Percentiles rank a stretch among this genome's conserved stretches.
Conservation (phyloP, 2,888 invertebrate species). For the Agelastica alni region DNA sequence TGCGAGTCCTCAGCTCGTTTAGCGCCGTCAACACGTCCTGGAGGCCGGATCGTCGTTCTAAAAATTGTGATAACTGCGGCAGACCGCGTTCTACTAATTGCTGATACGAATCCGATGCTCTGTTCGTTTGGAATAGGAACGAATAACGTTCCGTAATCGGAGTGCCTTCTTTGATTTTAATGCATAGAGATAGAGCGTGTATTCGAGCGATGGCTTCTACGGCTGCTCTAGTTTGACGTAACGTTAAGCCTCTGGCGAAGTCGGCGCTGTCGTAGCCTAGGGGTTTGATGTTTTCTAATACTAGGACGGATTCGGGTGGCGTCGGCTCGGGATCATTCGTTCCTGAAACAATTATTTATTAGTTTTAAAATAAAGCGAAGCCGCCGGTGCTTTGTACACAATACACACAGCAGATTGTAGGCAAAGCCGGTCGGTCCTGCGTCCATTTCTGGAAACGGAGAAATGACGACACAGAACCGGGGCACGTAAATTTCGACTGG, state of each 20-base stretch:
- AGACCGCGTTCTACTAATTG: conserved; percentile 77
- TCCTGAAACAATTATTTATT: conserved; percentile 48
- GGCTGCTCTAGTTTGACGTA: conserved; percentile 69
- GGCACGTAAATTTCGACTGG: too few relatives aligned
- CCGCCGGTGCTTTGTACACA: too few relatives aligned
- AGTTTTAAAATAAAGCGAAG: too few relatives aligned
- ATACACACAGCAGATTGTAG: too few relatives aligned
- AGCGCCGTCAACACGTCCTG: conserved; percentile 66
- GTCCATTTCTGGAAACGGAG: too few relatives aligned
- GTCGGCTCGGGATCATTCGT: conserved; percentile 51
- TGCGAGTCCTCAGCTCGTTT: conserved; percentile 64
- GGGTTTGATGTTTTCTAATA: conserved; percentile 74
- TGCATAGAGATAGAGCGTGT: conserved; percentile 72
- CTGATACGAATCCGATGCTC: conserved; percentile 80
- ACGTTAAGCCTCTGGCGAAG: conserved; percentile 70
- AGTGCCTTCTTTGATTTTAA: conserved; percentile 62
- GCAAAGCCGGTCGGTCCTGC: too few relatives aligned
- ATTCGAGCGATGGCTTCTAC: conserved; percentile 72
- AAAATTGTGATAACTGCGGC: conserved; percentile 74
- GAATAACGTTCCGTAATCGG: conserved; percentile 62
- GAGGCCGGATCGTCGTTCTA: conserved; percentile 68
- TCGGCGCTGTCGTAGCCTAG: conserved; percentile 68
- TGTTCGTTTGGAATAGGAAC: conserved; percentile 77
- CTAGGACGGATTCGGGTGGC: conserved; percentile 70
- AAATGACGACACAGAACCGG: too few relatives aligned